Evolutionary conservation across 2,113 vertebrate genomes (phyloP), one percentile per base, ranked within the genome.

Genomic region (Harpagus bidentatus): DNA sequence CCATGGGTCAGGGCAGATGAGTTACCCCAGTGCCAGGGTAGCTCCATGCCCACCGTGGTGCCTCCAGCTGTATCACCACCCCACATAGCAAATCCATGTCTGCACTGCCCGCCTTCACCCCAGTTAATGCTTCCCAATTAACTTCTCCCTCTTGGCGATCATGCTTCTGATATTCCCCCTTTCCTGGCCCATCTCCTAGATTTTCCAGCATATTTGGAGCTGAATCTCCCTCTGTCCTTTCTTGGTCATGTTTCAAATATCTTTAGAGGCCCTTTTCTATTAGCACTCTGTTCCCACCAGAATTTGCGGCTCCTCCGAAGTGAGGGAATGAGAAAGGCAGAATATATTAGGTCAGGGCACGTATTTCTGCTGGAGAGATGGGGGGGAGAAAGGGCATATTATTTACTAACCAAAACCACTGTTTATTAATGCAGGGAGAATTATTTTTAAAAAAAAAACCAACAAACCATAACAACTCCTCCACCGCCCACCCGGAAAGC

Each of bases 231-330:
- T 95, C 86, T 95, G 84, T 95, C 87, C 91, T 95, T 82, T 93
- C 89, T 82, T 96, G 96, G 89, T 95, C 48, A 62, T 70, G 62
- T 94, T 96, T 95, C 96, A 96, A 95, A 67, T 72, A 62, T 86
- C 93, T 95, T 93, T 82, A 82, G 84, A 95, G 95, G 74, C 94
- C 45, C 10, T 90, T 95, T 96, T 96, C 86, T 85, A 93, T 95
- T 82, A 90, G 86, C 94, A 89, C 89, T 87, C 88, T 73, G 66
- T 93, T 95, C 84, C 94, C 97, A 83, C 82, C 72, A 94, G 93
- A 85, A 87, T 91, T 82, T 95, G 89, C 91, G 96, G 66, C 79
- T 95, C 91, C 91, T 91, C 91, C 31, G 5, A 79, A 90, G 62
- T 36, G 81, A 93, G 66, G 74, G 71, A 97, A 85, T 92, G 92